Base-by-base conservation (phyloP, 2,888 invertebrate species). In the Amorpha juglandis region DNA sequence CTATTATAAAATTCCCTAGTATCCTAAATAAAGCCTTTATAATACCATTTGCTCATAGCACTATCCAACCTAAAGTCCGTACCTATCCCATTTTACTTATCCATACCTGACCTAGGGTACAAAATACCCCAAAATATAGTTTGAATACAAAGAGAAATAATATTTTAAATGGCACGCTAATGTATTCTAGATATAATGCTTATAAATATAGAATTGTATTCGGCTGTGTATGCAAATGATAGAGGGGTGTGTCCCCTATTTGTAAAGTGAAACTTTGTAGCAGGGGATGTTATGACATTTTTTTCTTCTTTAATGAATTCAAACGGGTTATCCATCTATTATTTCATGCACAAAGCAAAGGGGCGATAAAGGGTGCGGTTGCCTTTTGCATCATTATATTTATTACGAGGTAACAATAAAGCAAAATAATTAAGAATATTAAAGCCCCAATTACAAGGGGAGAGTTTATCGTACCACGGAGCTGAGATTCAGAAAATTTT, bases 161-260 rank as follows among this genome's bases (percentile, higher is more conserved):
- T 16, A 55, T 58, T 38, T 38, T 14, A 45, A 14, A 45, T 38
- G 38, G 9, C 38, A 58, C 12, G 19, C 38, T 16, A 27, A 27
- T 19, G 19, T 19, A 33, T 50, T 8, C 19, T 58, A 58, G 42
- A 19, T 19, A 12, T 58, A 58, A 19, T 58, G 58, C 58, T 58
- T 58, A 19, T 58, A 58, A 19, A 38, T 11, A 6, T 45, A 64
- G 47, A 38, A 27, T 27, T 16, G 19, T 55, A 55, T 42, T 42
- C 27, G 42, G 58, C 58, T 63, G 62, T 64, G 67, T 62, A 16
- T 35, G 42, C 65, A 58, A 50, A 19, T 67, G 52, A 50, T 63
- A 19, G 14, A 53, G 19, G 58, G 58, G 42, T 42, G 58, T 12
- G 7, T 38, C 11, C 42, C 58, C 12, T 42, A 19, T 68, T 62